Evolutionary conservation across 2,888 invertebrate species (phyloP), one percentile per base, ranked within the genome.

Genomic region (Cosmopolites sordidus): DNA sequence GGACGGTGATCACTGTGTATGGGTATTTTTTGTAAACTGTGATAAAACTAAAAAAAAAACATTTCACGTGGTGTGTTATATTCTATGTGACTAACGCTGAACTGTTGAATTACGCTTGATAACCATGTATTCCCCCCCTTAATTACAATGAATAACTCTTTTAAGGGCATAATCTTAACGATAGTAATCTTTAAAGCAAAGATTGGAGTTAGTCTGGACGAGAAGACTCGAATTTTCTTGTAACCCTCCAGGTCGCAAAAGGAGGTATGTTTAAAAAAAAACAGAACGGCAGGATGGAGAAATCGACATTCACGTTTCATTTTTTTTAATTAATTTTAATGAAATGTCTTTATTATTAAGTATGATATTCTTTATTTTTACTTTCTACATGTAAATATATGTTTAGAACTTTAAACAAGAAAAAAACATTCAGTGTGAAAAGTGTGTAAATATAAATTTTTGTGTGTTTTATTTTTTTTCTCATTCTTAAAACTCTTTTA

Each of bases 1-100:
- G 49, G 48, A 44, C 30, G 51, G 16, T 30, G 27, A 15, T 41
- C 37, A 52, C 55, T 51, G 48, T 59, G 57, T 62, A 67, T 64
- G 68, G 67, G 64, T 67, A 67, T 68, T 67, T 68, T 67, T 66
- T 67, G 70, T 68, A 69, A 69, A 71, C 72, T 72, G 71, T 72
- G 72, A 72, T 72, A 71, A 66, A 40, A 40, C 33, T 33, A 40
- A 16, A 40, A 40, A 22, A 22, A 5, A 22, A 22, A 22, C 22
- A 8, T 3, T 15, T 15, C 40, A 16, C 17, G 15, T 4, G 40
- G 16, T 6, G n/a, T 12, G n/a, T 4, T 16, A 5, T 40, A 15
- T 15, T 40, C 11, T 2, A 40, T 40, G 40, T 40, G 16, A 16
- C 9, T 16, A 40, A 11, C 40, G 16, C 40, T 14, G 55, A 47